Evolutionary conservation across 2,888 invertebrate species (phyloP).

Genomic region (Protodeltote pygarga): DNA sequence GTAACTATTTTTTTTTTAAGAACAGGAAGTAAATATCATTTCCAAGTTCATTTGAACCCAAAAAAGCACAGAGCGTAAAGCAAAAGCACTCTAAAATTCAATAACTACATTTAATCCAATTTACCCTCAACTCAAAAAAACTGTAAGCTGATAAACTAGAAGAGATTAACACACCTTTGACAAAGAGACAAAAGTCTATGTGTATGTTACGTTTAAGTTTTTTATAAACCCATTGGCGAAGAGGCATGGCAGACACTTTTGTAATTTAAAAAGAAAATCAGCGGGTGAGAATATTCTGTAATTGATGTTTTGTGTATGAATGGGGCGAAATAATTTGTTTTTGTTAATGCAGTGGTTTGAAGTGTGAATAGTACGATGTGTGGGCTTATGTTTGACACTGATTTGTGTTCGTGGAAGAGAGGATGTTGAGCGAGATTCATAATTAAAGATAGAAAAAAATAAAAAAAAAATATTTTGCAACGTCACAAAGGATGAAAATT

Average conservation of each 20-base stretch:
- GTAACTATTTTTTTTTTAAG: too few relatives aligned
- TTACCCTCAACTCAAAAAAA: conserved; percentile 23
- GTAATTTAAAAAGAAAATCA: conserved; percentile 62
- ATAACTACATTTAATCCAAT: too few relatives aligned
- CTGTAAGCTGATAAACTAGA: conserved; percentile 50
- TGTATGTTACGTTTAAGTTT: too few relatives aligned
- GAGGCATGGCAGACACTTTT: too few relatives aligned
- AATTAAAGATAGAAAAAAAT: too few relatives aligned
- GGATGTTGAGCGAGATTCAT: conserved; percentile 1
- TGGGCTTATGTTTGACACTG: conserved; percentile 21
- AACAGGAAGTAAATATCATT: too few relatives aligned
- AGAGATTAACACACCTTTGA: conserved; percentile 66
- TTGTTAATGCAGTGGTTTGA: conserved; percentile 40
- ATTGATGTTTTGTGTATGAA: conserved; percentile 53
- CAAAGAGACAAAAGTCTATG: conserved; percentile 67
- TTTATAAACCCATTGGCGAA: conserved; percentile 70
- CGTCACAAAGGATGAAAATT: too few relatives aligned
- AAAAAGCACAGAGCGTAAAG: too few relatives aligned
- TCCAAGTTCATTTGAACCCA: too few relatives aligned
- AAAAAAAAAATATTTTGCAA: too few relatives aligned
- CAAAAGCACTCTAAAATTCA: too few relatives aligned
- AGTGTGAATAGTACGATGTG: conserved; percentile 30
- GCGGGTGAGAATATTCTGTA: conserved; percentile 61
- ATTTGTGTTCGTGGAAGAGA: conserved; percentile 21
- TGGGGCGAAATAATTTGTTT: conserved; percentile 55